phyloP scores from a whole-genome alignment of 2,113 vertebrate genomes.

The Synchiropus splendidus region DNA sequence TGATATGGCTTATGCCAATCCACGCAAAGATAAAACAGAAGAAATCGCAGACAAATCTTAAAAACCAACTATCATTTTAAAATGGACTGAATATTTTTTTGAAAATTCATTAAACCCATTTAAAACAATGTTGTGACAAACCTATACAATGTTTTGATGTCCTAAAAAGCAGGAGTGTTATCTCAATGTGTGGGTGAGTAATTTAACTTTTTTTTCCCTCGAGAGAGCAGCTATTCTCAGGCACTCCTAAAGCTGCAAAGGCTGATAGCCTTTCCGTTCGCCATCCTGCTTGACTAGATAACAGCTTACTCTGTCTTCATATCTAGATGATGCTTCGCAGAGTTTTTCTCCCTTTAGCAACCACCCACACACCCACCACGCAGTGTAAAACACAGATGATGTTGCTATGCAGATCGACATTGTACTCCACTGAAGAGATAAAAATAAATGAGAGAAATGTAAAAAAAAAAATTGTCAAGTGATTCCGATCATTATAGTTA shows the following conservation, averaged over 20 bases:
- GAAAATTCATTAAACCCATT: no score
- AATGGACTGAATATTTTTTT: no score
- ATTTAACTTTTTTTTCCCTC: slow-evolving; percentile 15
- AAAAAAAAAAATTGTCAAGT: no score
- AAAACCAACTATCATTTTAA: no score
- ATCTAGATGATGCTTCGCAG: neutral
- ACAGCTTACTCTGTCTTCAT: slow-evolving; percentile 23
- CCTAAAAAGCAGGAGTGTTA: neutral
- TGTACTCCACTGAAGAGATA: neutral
- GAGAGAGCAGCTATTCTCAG: neutral
- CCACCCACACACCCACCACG: slow-evolving; percentile 22
- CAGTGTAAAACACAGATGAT: neutral
- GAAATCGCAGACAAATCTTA: no score
- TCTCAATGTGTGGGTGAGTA: neutral
- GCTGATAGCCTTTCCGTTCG: slow-evolving; percentile 23
- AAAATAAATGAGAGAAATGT: no score
- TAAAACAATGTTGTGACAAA: no score
- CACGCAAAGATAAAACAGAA: no score
- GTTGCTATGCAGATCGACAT: neutral
- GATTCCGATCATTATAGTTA: no score
- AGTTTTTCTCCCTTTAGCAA: slow-evolving; percentile 5
- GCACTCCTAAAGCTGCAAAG: slow-evolving; percentile 2
- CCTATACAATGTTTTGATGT: no score
- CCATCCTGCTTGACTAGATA: slow-evolving; percentile 36
- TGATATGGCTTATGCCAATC: no score